Conservation (phyloP, 2,797 vertebrate genomes). For the Danionella dracula region DNA sequence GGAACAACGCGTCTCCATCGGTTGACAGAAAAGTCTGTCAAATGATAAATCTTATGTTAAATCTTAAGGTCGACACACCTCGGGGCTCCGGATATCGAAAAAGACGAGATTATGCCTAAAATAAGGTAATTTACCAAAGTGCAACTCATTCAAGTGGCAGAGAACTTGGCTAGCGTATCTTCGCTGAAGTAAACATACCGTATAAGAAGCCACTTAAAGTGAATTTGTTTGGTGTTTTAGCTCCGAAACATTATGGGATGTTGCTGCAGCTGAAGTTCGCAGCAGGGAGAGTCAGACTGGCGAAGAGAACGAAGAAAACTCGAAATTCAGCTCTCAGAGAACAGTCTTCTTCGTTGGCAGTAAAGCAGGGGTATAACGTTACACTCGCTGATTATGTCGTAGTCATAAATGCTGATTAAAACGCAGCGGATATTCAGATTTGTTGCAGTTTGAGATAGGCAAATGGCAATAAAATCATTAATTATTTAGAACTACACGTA, state of each 20-base stretch:
- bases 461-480: no score
- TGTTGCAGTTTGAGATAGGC: no score
- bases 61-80: no score
- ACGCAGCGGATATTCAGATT: no score
- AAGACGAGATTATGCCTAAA: slow-evolving; percentile 59
- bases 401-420: no score
- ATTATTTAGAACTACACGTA: no score
- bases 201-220: background rate
- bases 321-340: slow-evolving; percentile 68
- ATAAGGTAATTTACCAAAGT: slow-evolving; percentile 60
- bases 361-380: slow-evolving; percentile 80
- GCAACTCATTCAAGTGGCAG: no score
- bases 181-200: background rate
- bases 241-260: slow-evolving; percentile 88
- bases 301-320: slow-evolving; percentile 51
- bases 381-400: no score
- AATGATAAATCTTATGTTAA: no score
- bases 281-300: slow-evolving; percentile 53
- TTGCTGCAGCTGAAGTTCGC: slow-evolving; percentile 78
- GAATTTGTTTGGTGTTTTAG: slow-evolving; percentile 52
- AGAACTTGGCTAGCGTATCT: no score
- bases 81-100: background rate
- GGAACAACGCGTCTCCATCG: background rate
- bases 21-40: background rate
- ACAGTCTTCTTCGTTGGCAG: slow-evolving; percentile 86